Percentiles rank a stretch among this genome's conserved stretches.
phyloP scores from a whole-genome alignment of 1,140 invertebrate genomes.

The Drosophila pectinifera region DNA sequence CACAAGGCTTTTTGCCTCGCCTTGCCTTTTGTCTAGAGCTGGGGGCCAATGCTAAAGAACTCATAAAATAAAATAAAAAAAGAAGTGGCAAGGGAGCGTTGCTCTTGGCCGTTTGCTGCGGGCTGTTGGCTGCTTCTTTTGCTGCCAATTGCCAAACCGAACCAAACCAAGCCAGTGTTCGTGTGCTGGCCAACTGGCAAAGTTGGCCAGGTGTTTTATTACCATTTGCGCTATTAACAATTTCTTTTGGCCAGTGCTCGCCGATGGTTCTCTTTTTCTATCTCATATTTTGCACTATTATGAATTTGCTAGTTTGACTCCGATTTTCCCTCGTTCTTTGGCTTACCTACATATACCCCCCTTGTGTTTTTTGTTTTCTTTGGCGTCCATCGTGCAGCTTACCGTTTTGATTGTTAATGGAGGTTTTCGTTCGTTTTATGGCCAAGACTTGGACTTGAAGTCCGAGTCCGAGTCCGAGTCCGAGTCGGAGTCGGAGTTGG shows the following conservation, averaged over 20 bases:
- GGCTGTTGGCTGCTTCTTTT: conserved; percentile 20
- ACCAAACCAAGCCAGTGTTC: conserved; percentile 52
- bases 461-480: conserved; percentile 33
- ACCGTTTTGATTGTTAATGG: conserved; percentile 39
- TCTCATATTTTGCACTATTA: conserved; percentile 66
- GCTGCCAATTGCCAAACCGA: conserved; percentile 54
- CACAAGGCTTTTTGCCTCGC: conserved; percentile 53
- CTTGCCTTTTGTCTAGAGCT: conserved; percentile 34
- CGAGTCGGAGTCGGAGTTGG: conserved; percentile 56
- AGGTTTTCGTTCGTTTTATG: conserved; percentile 29
- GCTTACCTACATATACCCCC: too few relatives aligned
- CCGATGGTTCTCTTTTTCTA: conserved; percentile 24
- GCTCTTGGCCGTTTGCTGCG: conserved; percentile 30
- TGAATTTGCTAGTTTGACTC: conserved; percentile 51
- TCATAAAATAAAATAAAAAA: conserved; percentile 38
- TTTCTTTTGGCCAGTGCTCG: conserved; percentile 68
- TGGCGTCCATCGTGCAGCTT: conserved; percentile 25
- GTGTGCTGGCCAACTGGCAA: conserved; percentile 51
- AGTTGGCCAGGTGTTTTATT: conserved; percentile 78
- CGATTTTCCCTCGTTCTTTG: conserved; percentile 11
- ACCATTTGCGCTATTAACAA: conserved; percentile 76
- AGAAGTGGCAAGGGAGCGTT: conserved; percentile 29
- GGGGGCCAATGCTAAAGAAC: conserved; percentile 68
- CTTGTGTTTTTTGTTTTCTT: not conserved
- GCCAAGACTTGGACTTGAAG: conserved; percentile 14